Conservation (phyloP, 2,888 invertebrate species). For the Oscheius sp. region DNA sequence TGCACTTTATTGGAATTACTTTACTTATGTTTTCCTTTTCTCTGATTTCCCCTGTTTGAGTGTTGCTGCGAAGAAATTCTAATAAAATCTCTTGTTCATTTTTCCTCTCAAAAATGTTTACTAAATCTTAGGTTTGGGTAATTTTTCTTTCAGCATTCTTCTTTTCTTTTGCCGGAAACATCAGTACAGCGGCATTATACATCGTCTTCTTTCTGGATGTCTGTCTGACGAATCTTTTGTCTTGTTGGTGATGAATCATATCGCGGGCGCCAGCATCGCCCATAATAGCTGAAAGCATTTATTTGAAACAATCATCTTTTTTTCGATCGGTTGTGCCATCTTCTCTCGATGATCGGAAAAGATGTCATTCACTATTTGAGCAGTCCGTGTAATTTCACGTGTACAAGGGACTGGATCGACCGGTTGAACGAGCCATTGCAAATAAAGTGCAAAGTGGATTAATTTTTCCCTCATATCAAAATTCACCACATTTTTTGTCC, state of each 20-base stretch:
- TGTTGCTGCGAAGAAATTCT: constrained; percentile 10
- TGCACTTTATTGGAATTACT: not conserved
- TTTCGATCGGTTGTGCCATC: not conserved
- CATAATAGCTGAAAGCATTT: constrained; percentile 1
- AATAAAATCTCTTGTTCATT: constrained; percentile 4
- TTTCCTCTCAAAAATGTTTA: too few relatives aligned
- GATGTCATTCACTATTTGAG: constrained; percentile 9
- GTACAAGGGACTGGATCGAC: constrained; percentile 21
- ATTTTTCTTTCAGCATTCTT: too few relatives aligned
- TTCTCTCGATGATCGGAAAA: not conserved
- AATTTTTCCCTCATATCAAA: too few relatives aligned
- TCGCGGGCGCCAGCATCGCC: not conserved
- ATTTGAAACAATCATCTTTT: constrained; percentile 18
- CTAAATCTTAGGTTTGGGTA: too few relatives aligned
- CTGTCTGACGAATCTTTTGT: constrained; percentile 26
- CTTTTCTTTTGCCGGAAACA: too few relatives aligned
- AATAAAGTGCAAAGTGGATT: too few relatives aligned
- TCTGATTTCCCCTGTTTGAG: constrained; percentile 1
- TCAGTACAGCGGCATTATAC: not conserved
- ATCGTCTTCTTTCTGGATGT: not conserved
- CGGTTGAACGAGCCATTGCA: not conserved
- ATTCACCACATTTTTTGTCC: too few relatives aligned
- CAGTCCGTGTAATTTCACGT: constrained; percentile 15
- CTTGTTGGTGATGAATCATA: not conserved
- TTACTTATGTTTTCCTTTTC: not conserved